Evolutionary conservation across 1,140 invertebrate genomes (phyloP).

Genomic region (Drosophila ficusphila): DNA sequence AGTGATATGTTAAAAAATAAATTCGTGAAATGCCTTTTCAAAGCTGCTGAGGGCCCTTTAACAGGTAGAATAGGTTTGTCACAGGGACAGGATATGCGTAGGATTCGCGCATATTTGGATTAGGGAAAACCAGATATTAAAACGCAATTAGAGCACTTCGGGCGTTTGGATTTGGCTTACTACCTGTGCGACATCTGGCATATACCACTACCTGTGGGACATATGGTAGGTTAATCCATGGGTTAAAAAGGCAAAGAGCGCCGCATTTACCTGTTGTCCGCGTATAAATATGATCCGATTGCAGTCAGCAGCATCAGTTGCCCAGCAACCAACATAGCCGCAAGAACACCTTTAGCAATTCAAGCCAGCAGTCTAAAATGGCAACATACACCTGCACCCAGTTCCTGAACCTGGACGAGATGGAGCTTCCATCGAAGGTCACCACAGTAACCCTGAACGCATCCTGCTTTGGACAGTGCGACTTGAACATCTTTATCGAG

Average conservation of each 20-base stretch:
- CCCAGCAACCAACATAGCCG: slow-evolving; percentile 22
- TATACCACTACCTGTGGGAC: slow-evolving; percentile 7
- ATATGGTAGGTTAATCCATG: background rate
- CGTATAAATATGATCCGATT: slow-evolving; percentile 26
- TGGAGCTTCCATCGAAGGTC: background rate
- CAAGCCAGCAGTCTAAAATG: slow-evolving; percentile 18
- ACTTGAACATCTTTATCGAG: slow-evolving; percentile 64
- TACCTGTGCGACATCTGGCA: no score
- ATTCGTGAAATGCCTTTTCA: no score
- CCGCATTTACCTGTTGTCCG: slow-evolving; percentile 9
- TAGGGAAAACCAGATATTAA: slow-evolving; percentile 52
- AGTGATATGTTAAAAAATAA: no score
- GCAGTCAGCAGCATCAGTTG: slow-evolving; percentile 37
- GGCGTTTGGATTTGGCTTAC: no score
- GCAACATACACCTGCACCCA: slow-evolving; percentile 45
- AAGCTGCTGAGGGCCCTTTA: no score
- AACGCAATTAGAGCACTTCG: slow-evolving; percentile 53
- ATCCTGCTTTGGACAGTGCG: slow-evolving; percentile 36
- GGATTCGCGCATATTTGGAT: no score
- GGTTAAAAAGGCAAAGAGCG: no score
- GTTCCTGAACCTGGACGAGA: slow-evolving; percentile 23
- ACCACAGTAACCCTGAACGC: slow-evolving; percentile 61
- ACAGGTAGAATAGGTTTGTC: no score
- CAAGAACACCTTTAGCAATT: background rate
- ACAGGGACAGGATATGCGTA: no score